These are phyloP conservation scores for Mellilla xanthometata DNA, from an alignment of 2,888 invertebrate genomes.

Conservation along the genomic window DNA sequence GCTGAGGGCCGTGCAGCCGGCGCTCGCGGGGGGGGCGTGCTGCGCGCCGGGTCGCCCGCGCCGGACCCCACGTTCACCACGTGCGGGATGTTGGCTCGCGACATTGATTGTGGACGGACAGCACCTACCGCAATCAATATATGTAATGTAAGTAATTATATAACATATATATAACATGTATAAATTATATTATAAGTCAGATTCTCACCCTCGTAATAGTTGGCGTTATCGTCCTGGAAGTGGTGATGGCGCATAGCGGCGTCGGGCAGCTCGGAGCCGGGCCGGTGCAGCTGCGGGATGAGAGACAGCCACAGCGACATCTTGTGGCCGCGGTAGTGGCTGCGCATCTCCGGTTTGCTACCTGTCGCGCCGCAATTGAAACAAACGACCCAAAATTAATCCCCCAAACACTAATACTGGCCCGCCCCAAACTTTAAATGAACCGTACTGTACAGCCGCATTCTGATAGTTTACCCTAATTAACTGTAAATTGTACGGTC, in stretches of 20 bases:
- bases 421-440: conserved; percentile 54
- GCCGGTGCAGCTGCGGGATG: conserved; percentile 94
- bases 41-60: conserved; percentile 50
- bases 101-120: conserved; percentile 88
- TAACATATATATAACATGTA: too few species aligned
- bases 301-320: conserved; percentile 96
- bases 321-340: conserved; percentile 97
- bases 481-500: conserved; percentile 21
- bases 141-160: not conserved
- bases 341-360: conserved; percentile 89
- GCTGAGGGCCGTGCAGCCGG: conserved; percentile 67
- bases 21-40: conserved; percentile 71
- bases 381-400: conserved; percentile 46
- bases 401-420: conserved; percentile 31
- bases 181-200: too few species aligned
- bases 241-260: conserved; percentile 94
- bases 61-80: conserved; percentile 65
- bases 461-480: conserved; percentile 22
- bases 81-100: conserved; percentile 84
- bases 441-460: conserved; percentile 24
- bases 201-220: conserved; percentile 89
- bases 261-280: conserved; percentile 88
- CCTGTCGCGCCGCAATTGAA: conserved; percentile 73
- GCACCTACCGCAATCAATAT: conserved; percentile 77
- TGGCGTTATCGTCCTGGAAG: conserved; percentile 90